A percentile compares a stretch with the other conserved stretches of the same genome.
Conservation (phyloP, 2,113 vertebrate genomes). For the Vulpes vulpes region DNA sequence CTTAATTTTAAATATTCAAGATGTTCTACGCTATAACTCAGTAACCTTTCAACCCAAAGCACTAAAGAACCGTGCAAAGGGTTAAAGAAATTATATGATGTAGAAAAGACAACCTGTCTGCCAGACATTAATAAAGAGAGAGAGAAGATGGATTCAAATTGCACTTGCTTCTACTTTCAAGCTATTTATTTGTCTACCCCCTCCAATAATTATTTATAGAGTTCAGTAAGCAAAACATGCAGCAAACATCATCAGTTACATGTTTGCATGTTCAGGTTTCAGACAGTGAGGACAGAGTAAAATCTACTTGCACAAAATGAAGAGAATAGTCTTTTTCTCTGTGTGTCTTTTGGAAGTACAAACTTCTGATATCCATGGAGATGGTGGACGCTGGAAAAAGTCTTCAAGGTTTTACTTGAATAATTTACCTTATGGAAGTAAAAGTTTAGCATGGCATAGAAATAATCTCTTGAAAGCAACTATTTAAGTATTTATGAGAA, state of each 20-base stretch:
- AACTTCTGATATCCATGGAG: slow-evolving; percentile 71
- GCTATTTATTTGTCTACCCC: slow-evolving; percentile 18
- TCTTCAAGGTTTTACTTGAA: slow-evolving; percentile 78
- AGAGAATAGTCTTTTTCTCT: slow-evolving; percentile 76
- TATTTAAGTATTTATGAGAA: slow-evolving; percentile 70
- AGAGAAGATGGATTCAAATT: slow-evolving; percentile 73
- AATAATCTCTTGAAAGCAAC: slow-evolving; percentile 76
- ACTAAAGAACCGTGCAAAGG: slow-evolving; percentile 47
- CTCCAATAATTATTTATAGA: slow-evolving; percentile 78
- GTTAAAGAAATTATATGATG: slow-evolving; percentile 34
- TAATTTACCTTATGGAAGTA: slow-evolving; percentile 69
- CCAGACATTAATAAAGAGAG: slow-evolving; percentile 32
- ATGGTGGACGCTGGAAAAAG: slow-evolving; percentile 77
- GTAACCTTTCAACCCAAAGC: slow-evolving; percentile 42
- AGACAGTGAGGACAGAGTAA: slow-evolving; percentile 68
- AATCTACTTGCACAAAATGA: slow-evolving; percentile 81
- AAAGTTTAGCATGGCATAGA: slow-evolving; percentile 79
- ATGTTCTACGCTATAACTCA: not conserved
- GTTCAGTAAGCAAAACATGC: slow-evolving; percentile 80
- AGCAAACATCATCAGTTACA: slow-evolving; percentile 63
- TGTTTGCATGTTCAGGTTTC: slow-evolving; percentile 67
- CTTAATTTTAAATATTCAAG: slow-evolving; percentile 63
- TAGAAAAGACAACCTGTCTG: slow-evolving; percentile 66
- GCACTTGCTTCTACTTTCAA: slow-evolving; percentile 39
- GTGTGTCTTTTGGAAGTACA: slow-evolving; percentile 80